Conservation (phyloP, 23 tunicate genomes). For the Corella eumyota region DNA sequence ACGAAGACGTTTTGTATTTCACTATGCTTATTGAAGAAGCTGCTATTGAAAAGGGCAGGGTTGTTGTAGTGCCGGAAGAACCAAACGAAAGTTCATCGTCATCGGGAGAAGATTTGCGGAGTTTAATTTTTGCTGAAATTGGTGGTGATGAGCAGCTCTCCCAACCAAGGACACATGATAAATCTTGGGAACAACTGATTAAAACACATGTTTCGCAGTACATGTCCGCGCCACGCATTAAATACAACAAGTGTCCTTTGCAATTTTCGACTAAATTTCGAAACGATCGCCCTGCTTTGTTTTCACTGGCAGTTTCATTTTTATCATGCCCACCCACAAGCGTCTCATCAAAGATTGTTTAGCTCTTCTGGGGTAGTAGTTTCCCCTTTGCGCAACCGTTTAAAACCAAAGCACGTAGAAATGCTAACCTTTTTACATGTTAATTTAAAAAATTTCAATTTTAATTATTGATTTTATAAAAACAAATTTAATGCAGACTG, state of each 20-base stretch:
- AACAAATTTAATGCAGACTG: too few species aligned
- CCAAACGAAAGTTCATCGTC: neutral
- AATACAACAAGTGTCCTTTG: neutral
- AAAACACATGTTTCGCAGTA: neutral
- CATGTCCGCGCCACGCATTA: neutral
- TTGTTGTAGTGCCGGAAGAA: neutral
- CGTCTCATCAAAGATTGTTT: conserved; percentile 6
- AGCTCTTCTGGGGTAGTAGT: conserved; percentile 1
- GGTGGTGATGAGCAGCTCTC: too few species aligned
- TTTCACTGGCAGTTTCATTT: neutral
- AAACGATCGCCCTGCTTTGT: conserved; percentile 3
- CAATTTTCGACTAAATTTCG: neutral
- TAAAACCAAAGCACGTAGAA: too few species aligned
- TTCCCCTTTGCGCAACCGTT: conserved; percentile 5
- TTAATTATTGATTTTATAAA: too few species aligned
- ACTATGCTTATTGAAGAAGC: neutral
- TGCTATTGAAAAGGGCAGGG: neutral
- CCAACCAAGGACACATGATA: too few species aligned
- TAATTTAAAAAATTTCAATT: conserved; percentile 1
- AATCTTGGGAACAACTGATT: neutral
- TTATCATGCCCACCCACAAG: conserved; percentile 9
- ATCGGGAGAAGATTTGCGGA: neutral
- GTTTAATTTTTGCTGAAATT: neutral
- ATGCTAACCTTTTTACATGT: conserved; percentile 6
- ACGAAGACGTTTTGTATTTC: neutral